These are phyloP conservation scores for Ceriagrion tenellum DNA, from an alignment of 2,888 invertebrate species.

Conservation along the genomic window DNA sequence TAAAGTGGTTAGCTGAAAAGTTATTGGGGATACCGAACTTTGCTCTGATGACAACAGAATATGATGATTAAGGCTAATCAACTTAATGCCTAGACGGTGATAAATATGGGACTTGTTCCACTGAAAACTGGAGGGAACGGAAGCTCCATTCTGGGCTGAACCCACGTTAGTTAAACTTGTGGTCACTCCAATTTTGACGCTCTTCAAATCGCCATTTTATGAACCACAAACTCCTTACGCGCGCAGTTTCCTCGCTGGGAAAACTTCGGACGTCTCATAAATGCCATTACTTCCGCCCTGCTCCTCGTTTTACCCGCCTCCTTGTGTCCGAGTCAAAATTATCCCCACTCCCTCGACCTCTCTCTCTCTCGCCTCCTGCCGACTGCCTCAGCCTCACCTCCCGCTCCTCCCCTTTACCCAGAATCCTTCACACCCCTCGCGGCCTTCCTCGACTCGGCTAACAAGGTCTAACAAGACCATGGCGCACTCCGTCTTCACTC, in stretches of 20 bases:
- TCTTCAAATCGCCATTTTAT: neutral
- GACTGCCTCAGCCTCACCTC: neutral
- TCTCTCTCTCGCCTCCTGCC: neutral
- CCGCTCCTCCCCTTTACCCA: neutral
- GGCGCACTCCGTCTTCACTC: constrained; percentile 25
- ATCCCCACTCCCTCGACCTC: neutral
- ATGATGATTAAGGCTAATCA: no score
- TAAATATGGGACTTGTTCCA: no score
- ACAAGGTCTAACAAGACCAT: constrained; percentile 49
- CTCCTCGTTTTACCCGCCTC: neutral
- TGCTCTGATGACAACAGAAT: no score
- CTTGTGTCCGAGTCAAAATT: neutral
- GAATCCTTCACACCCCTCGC: neutral
- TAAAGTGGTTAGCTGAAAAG: no score
- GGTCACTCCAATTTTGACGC: no score
- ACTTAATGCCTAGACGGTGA: no score
- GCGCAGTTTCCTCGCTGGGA: neutral
- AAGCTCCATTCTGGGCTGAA: no score
- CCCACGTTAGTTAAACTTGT: no score
- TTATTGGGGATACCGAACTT: no score
- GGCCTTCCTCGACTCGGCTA: neutral
- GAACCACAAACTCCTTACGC: neutral
- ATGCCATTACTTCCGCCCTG: neutral
- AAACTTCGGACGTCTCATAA: neutral
- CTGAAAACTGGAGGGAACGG: no score